Evolutionary conservation across 2,888 invertebrate genomes (phyloP), one percentile per base, ranked within the genome.

Genomic region (Trichacis sp.): DNA sequence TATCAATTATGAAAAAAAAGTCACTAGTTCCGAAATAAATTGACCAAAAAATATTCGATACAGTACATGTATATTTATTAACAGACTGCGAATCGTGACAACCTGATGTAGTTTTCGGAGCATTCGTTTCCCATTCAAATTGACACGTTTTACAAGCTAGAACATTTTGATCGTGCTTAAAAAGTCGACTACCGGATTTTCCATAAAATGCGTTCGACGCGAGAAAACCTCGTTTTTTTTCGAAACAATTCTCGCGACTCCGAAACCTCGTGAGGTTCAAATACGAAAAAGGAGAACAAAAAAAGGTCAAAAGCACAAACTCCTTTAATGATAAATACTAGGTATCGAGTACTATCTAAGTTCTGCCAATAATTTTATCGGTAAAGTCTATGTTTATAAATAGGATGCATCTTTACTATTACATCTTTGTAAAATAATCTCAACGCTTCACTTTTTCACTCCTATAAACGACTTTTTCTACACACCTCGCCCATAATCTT

Each of bases 361-460:
- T 61, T 5, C 24, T 42, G 49, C 59, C 65, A 54, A 54, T 65
- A 58, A 5, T 49, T 65, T 61, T 57, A 65, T 65, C 57, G 33
- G 36, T 65, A 57, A 61, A 57, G 53, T 65, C 57, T 61, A 65
- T 38, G 38, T 60, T 61, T 59, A 51, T 53, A 54, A 60, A 36
- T 53, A 56, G 52, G 55, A 64, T 57, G 50, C 15, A 50, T 36
- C 40, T 15, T 58, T 69, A 75, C 69, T 73, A 73, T 73, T 76
- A 73, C 72, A 73, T 72, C 66, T 73, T 71, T 69, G 70, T 73
- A 69, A 66, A 70, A 73, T 77, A 77, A 75, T 19, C 20, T 45
- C 20, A 29, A 29, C 24, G 12, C 15, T 24, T 40, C 55, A 30
- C 24, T 38, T 54, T 30, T 33, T 63, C 50, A 49, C 24, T 2